Evolutionary conservation across 2,888 invertebrate genomes (phyloP).

Genomic region (Dastarcus helophoroides): DNA sequence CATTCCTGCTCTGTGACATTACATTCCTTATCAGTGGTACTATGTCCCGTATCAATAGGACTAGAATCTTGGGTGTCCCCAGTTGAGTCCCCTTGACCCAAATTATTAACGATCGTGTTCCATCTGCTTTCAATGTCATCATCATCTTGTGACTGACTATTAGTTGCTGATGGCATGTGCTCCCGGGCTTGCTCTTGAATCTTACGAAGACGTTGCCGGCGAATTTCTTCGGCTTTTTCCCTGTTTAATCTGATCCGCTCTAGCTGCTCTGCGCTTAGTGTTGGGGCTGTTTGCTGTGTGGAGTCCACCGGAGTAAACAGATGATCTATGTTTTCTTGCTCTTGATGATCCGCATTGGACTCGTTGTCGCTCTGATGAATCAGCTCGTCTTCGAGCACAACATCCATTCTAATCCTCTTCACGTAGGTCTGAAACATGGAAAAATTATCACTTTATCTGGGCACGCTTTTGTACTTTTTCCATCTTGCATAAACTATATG

Average conservation of each 20-base stretch:
- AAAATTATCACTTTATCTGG: conserved; percentile 1
- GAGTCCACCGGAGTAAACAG: conserved; percentile 29
- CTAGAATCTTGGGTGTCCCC: too few relatives aligned
- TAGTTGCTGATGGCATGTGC: too few relatives aligned
- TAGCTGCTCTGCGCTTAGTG: conserved; percentile 52
- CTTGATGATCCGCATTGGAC: conserved; percentile 23
- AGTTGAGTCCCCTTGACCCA: too few relatives aligned
- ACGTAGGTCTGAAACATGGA: conserved; percentile 55
- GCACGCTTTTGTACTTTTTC: too few relatives aligned
- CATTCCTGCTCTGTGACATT: too few relatives aligned
- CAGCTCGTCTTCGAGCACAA: conserved; percentile 40
- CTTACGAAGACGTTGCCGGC: conserved; percentile 40
- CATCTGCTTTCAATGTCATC: too few relatives aligned
- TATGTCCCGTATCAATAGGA: too few relatives aligned
- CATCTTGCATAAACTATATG: too few relatives aligned
- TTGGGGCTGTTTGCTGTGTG: conserved; percentile 5
- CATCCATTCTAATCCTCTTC: conserved; percentile 51
- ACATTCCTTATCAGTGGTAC: too few relatives aligned
- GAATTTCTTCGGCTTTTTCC: conserved; percentile 35
- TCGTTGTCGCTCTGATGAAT: conserved; percentile 36
- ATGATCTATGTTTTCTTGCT: conserved; percentile 39
- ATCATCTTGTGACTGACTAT: too few relatives aligned
- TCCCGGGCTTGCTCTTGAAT: too few relatives aligned
- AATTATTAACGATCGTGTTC: too few relatives aligned
- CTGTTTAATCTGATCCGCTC: conserved; percentile 48